Conservation (phyloP, 1,140 invertebrate species). For the Bombus waltoni region DNA sequence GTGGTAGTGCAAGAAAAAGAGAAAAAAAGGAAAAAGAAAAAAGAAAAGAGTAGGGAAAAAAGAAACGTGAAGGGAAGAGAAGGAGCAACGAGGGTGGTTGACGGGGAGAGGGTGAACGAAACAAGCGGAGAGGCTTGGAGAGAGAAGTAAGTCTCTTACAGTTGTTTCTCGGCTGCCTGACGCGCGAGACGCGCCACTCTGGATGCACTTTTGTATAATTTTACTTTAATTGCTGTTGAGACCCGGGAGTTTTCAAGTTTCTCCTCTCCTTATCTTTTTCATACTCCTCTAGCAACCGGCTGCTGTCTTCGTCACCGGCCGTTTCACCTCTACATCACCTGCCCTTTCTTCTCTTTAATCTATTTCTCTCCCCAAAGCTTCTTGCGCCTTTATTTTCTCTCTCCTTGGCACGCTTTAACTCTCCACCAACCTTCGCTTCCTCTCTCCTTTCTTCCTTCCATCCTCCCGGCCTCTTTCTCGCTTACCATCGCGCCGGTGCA, state of each 20-base stretch:
- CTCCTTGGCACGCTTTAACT: constrained; percentile 43
- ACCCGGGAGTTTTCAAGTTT: constrained; percentile 71
- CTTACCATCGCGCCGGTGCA: not conserved
- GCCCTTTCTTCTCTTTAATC: constrained; percentile 36
- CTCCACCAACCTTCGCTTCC: not conserved
- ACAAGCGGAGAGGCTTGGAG: constrained; percentile 21
- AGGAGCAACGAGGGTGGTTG: not conserved
- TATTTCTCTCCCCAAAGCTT: constrained; percentile 43
- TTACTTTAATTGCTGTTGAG: constrained; percentile 78
- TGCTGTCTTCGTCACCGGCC: not conserved
- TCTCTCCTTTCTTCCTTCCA: not conserved
- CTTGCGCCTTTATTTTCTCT: constrained; percentile 50
- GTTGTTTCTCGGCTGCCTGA: constrained; percentile 67
- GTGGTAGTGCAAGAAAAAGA: not conserved
- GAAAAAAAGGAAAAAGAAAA: not conserved
- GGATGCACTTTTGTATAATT: constrained; percentile 77
- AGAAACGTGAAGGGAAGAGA: not conserved
- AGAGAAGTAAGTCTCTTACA: constrained; percentile 44
- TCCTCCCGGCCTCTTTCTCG: constrained; percentile 11
- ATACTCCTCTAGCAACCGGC: not conserved
- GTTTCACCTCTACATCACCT: constrained; percentile 11
- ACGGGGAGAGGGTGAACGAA: constrained; percentile 16
- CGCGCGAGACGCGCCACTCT: constrained; percentile 62
- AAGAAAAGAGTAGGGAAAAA: not conserved
- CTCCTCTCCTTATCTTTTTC: constrained; percentile 57